Percentiles rank a stretch among this genome's conserved stretches.
Evolutionary conservation across 1,140 invertebrate species (phyloP).

Genomic region (Sitophilus oryzae): DNA sequence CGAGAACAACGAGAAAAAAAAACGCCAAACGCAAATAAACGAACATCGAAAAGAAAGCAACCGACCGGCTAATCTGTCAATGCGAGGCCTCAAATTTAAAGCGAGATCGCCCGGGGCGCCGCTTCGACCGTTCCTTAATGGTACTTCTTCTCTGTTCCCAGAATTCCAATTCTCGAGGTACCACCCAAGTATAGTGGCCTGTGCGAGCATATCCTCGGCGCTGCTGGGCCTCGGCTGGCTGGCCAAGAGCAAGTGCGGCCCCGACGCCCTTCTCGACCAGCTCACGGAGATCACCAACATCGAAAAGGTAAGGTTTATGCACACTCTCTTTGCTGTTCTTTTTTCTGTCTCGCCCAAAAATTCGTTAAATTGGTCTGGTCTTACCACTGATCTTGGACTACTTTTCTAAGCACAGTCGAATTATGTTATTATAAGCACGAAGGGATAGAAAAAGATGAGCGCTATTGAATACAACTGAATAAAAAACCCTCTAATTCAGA

Average conservation of each 20-base stretch:
- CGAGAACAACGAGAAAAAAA: too few species aligned
- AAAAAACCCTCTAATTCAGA: too few species aligned
- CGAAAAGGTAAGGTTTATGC: slow-evolving; percentile 67
- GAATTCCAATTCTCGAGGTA: slow-evolving; percentile 84
- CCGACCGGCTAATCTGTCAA: not conserved
- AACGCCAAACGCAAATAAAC: too few species aligned
- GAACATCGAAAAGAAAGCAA: not conserved
- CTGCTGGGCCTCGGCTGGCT: slow-evolving; percentile 67
- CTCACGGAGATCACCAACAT: slow-evolving; percentile 69
- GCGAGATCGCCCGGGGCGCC: not conserved
- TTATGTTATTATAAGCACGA: too few species aligned
- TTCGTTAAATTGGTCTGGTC: too few species aligned
- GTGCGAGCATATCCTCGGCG: slow-evolving; percentile 76
- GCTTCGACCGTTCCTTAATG: not conserved
- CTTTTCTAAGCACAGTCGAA: too few species aligned
- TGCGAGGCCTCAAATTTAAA: slow-evolving; percentile 1
- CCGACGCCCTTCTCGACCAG: slow-evolving; percentile 53
- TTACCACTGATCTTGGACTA: too few species aligned
- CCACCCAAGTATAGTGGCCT: slow-evolving; percentile 81
- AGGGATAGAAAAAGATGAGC: too few species aligned
- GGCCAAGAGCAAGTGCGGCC: slow-evolving; percentile 47
- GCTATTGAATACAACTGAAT: too few species aligned
- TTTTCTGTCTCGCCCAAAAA: too few species aligned
- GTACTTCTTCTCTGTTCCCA: slow-evolving; percentile 54
- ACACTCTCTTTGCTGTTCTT: not conserved